Evolutionary conservation across 2,888 invertebrate genomes (phyloP).

Genomic region (Sceliomorpha sp.): DNA sequence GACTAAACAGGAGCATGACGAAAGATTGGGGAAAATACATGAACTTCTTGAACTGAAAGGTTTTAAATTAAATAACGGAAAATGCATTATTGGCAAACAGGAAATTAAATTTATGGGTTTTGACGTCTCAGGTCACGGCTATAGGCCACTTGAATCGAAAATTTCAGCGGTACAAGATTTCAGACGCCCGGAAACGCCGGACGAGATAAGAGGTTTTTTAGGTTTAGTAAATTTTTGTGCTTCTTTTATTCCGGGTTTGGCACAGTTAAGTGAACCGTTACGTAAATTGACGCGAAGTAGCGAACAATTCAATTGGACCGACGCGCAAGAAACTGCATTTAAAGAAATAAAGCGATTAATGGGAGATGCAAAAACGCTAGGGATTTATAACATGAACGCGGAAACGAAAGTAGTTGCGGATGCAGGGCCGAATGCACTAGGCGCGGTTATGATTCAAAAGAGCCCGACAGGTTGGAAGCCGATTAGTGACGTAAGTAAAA

Average conservation of each 20-base stretch:
- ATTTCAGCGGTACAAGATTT: conserved; percentile 20
- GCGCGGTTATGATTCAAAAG: conserved; percentile 67
- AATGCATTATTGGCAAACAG: conserved; percentile 32
- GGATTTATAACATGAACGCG: conserved; percentile 64
- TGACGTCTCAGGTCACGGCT: conserved; percentile 44
- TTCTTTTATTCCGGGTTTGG: conserved; percentile 64
- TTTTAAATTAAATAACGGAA: conserved; percentile 39
- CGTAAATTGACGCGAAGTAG: conserved; percentile 28
- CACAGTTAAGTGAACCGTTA: conserved; percentile 60
- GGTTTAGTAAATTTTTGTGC: conserved; percentile 39
- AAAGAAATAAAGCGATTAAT: no score
- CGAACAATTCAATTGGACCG: no score
- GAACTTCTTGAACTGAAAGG: conserved; percentile 20
- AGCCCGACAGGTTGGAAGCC: conserved; percentile 60
- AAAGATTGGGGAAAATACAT: conserved; percentile 47
- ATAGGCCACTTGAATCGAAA: conserved; percentile 18
- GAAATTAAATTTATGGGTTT: conserved; percentile 61
- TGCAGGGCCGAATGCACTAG: conserved; percentile 70
- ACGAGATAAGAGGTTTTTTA: conserved; percentile 31
- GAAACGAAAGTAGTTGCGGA: conserved; percentile 69
- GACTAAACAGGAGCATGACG: conserved; percentile 64
- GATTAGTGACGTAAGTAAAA: conserved; percentile 75
- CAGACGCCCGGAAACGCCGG: conserved; percentile 10
- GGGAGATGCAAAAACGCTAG: conserved; percentile 58
- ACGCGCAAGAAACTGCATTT: conserved; percentile 24